Base-by-base conservation (phyloP, 2,797 vertebrate genomes). In the Scyliorhinus canicula region DNA sequence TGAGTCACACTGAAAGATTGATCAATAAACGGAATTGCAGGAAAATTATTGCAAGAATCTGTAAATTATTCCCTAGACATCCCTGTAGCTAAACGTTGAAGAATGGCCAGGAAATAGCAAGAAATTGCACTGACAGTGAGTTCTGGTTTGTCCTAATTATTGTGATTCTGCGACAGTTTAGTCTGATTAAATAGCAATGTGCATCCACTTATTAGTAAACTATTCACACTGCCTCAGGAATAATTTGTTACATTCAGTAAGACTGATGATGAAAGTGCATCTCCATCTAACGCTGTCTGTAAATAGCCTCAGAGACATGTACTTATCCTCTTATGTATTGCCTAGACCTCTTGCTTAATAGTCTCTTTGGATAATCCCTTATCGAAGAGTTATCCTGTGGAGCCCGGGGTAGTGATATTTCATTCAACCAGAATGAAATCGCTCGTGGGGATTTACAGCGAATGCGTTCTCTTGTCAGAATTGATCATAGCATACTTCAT, bases 61-160 rank as follows among this genome's bases (percentile, higher is more conserved):
- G 24, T 94, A 67, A 67, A 50, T 47, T 35, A 47, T 16, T n/a
- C 5, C 6, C 85, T 95, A 95, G 96, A 1, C 96, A 16, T 31
- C 28, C 82, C 82, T 50, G 28, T 77, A 82, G 35, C 3, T 28
- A 55, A 86, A 12, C 47, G 31, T 55, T 86, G 84, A 86, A 31
- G 84, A 28, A 47, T 52, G 12, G 50, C 28, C 84, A 55, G 84
- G 52, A 86, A 86, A 86, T 35, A 8, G 40, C 26, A 9, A 86
- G 50, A 86, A 86, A 55, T 55, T 55, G 26, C 50, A 86, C 26
- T 86, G 26, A 47, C 40, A 47, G 16, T 21, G 40, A 82, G 24
- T 82, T 47, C 77, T 44, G n/a, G 6, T 55, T 50, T 57, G 21
- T 26, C 95, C n/a, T 52, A n/a, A 93, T 95, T 52, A 52, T 60